Evolutionary conservation across 2,113 vertebrate genomes (phyloP).

Genomic region (Corythaixoides concolor): DNA sequence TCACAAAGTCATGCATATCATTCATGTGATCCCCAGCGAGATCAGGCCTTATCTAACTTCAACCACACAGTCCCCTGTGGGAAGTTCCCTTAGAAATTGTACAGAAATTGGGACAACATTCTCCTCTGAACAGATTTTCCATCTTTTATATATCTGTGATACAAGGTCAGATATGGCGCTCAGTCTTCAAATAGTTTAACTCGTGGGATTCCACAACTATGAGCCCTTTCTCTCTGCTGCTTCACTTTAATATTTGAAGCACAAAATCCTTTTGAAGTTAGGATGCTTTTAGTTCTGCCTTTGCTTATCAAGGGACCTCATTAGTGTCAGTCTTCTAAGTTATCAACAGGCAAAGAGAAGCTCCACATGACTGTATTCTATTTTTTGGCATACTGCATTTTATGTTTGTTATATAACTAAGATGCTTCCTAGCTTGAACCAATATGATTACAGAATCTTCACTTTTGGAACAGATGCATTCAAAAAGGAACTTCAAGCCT

Average conservation of each 20-base stretch:
- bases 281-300: background rate
- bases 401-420: background rate
- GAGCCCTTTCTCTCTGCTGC: background rate
- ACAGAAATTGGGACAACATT: background rate
- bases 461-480: background rate
- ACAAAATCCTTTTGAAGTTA: background rate
- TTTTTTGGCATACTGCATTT: background rate
- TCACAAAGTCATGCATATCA: background rate
- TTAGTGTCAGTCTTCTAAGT: constrained; percentile 13
- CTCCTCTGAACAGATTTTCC: background rate
- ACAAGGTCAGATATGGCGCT: background rate
- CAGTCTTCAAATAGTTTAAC: constrained; percentile 2
- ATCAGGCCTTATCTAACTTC: background rate
- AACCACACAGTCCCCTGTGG: background rate
- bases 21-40: background rate
- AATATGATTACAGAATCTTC: background rate
- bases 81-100: background rate
- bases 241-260: background rate
- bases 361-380: background rate
- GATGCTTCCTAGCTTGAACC: background rate
- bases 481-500: background rate
- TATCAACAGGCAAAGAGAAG: background rate
- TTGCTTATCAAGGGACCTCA: constrained; percentile 39
- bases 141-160: background rate
- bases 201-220: background rate